phyloP scores from a whole-genome alignment of 1,140 invertebrate genomes.

The Artemia franciscana region DNA sequence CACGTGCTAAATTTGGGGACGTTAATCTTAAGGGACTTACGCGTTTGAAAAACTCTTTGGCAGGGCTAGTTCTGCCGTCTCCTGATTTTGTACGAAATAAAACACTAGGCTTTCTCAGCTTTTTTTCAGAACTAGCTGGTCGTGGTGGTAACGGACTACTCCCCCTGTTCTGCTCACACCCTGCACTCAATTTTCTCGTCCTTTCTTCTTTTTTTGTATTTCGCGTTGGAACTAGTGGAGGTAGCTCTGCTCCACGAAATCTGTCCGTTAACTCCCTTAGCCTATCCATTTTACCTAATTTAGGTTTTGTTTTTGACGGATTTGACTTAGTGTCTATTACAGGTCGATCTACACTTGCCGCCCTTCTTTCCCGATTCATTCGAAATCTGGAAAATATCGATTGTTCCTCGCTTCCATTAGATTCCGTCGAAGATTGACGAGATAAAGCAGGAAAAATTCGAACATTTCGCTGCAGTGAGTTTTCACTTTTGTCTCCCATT shows the following conservation, averaged over 20 bases:
- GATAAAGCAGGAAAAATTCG: too few relatives aligned
- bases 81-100: slow-evolving; percentile 2
- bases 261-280: slow-evolving; percentile 49
- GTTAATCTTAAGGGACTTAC: background rate
- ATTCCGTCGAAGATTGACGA: background rate
- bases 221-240: slow-evolving; percentile 2
- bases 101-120: background rate
- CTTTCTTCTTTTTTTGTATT: background rate
- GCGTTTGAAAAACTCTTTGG: background rate
- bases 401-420: background rate
- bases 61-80: background rate
- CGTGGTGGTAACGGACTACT: background rate
- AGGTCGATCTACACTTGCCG: slow-evolving; percentile 7
- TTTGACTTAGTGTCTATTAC: background rate
- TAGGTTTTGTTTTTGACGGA: slow-evolving; percentile 13
- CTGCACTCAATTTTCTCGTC: background rate
- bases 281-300: slow-evolving; percentile 34
- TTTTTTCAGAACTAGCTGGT: background rate
- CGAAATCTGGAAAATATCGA: slow-evolving; percentile 4
- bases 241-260: slow-evolving; percentile 18
- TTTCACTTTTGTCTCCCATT: too few relatives aligned
- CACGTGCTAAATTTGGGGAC: slow-evolving; percentile 1
- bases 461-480: too few relatives aligned
- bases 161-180: background rate
- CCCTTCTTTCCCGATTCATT: slow-evolving; percentile 6